Evolutionary conservation across 2,797 vertebrate genomes (phyloP).

Genomic region (Allenopithecus nigroviridis): DNA sequence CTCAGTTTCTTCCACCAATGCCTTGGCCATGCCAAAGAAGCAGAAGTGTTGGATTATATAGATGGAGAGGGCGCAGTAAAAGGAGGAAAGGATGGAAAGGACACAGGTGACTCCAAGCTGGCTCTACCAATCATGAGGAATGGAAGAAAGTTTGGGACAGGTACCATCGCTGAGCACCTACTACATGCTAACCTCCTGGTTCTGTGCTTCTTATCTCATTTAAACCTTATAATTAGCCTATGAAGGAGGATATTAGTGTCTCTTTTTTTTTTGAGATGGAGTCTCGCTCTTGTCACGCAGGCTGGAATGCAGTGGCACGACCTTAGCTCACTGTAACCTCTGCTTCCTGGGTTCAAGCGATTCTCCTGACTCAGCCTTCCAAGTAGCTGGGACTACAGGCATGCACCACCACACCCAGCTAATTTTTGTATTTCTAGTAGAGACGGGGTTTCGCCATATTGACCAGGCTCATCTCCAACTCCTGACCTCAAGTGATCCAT

Average conservation of each 20-base stretch:
- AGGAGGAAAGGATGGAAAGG: neutral
- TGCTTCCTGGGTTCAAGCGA: neutral
- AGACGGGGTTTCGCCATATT: neutral
- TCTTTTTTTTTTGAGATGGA: neutral
- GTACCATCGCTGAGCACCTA: rapidly evolving
- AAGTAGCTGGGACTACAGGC: neutral
- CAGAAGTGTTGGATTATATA: neutral
- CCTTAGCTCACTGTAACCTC: neutral
- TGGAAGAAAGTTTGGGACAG: neutral
- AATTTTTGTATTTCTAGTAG: neutral
- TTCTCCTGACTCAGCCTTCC: neutral
- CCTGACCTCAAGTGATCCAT: neutral
- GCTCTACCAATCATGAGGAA: neutral
- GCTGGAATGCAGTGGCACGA: neutral
- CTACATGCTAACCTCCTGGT: neutral
- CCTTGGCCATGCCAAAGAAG: neutral
- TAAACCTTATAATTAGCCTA: neutral
- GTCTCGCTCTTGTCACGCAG: neutral
- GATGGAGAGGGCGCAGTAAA: neutral
- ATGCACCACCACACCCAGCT: neutral
- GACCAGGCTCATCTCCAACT: neutral
- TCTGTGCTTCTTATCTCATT: neutral
- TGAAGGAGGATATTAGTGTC: neutral
- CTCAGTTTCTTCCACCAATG: neutral
- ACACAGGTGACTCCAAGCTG: neutral